Evolutionary conservation across 1,140 invertebrate genomes (phyloP).

Genomic region (Cephus cinctus): DNA sequence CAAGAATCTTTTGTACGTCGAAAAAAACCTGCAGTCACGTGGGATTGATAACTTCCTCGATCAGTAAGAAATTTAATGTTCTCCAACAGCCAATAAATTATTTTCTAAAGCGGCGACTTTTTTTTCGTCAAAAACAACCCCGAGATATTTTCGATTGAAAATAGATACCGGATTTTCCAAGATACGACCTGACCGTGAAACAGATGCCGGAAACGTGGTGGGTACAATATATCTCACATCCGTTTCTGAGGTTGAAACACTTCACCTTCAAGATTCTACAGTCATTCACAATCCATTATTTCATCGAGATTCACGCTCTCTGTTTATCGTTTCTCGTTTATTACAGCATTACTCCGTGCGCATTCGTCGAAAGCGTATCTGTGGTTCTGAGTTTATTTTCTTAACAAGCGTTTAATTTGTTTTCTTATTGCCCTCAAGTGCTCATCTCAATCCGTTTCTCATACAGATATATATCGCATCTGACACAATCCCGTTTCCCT

Average conservation of each 20-base stretch:
- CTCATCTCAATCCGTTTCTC: too few species aligned
- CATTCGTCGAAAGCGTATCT: not conserved
- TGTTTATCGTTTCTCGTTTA: constrained; percentile 2
- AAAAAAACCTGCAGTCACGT: not conserved
- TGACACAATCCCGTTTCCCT: too few species aligned
- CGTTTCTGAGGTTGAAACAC: not conserved
- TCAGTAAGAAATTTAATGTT: too few species aligned
- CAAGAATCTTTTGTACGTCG: not conserved
- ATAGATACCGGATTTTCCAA: not conserved
- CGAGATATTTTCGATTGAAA: not conserved
- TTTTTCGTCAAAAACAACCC: not conserved
- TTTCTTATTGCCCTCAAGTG: too few species aligned
- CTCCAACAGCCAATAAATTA: not conserved
- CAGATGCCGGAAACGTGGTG: constrained; percentile 1
- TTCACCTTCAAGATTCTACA: not conserved
- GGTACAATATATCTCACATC: not conserved
- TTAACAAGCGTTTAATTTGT: not conserved
- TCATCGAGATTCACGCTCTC: not conserved
- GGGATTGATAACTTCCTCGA: not conserved
- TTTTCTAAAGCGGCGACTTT: not conserved
- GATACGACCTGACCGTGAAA: not conserved
- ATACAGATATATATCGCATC: too few species aligned
- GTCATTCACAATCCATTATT: constrained; percentile 4
- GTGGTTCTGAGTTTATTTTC: not conserved
- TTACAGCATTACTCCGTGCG: not conserved